Evolutionary conservation across 2,113 vertebrate genomes (phyloP).

Genomic region (Microcebus griseorufus): DNA sequence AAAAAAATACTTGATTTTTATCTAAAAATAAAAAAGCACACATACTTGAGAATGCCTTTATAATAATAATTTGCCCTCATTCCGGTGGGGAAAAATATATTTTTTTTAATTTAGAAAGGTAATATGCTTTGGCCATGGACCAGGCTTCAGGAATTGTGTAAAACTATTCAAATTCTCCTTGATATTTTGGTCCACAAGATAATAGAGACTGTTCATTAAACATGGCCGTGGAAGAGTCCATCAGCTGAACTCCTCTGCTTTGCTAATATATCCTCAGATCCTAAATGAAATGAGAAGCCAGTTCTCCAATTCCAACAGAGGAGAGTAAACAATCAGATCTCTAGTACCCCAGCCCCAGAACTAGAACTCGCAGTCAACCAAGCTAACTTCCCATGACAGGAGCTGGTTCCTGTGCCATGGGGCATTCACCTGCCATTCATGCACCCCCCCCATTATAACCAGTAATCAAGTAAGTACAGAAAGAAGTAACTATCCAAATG

Average conservation of each 20-base stretch:
- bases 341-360: not conserved
- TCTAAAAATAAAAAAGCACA: constrained; percentile 55
- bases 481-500: not conserved
- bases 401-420: not conserved
- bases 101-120: constrained; percentile 69
- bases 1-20: constrained; percentile 17
- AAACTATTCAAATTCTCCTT: constrained; percentile 55
- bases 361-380: not conserved
- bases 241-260: not conserved
- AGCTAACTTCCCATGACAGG: not conserved
- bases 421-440: not conserved
- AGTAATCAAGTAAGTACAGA: not conserved
- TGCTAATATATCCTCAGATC: not conserved
- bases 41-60: constrained; percentile 63
- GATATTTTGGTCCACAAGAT: constrained; percentile 21
- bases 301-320: not conserved
- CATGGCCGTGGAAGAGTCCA: not conserved
- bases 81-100: constrained; percentile 50
- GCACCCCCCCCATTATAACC: not conserved
- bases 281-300: not conserved
- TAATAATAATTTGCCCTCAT: constrained; percentile 75
- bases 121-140: not conserved
- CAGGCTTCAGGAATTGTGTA: constrained; percentile 64
- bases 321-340: not conserved
- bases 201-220: constrained; percentile 25